phyloP scores from a whole-genome alignment of 1,140 invertebrate species.

The Spodoptera frugiperda region DNA sequence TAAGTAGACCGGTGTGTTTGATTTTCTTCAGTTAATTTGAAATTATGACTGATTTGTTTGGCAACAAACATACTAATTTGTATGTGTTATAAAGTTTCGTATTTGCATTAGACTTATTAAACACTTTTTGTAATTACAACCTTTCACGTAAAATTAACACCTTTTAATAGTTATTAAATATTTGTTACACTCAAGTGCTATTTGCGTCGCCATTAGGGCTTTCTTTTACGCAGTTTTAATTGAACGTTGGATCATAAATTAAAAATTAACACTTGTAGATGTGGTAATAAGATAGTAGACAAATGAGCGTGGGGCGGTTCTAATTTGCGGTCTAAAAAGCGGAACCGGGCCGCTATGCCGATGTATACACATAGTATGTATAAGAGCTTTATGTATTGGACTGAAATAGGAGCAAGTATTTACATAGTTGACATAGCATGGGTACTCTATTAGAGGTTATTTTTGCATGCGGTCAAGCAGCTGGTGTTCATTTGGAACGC shows the following conservation, averaged over 20 bases:
- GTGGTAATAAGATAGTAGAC: neutral
- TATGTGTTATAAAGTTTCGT: neutral
- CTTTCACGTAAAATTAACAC: slow-evolving; percentile 28
- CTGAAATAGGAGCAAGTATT: neutral
- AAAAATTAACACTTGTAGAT: slow-evolving; percentile 11
- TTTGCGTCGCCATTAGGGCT: neutral
- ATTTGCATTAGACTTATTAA: slow-evolving; percentile 23
- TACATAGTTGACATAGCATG: neutral
- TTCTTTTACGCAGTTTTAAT: slow-evolving; percentile 23
- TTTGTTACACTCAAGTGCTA: slow-evolving; percentile 30
- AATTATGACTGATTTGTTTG: slow-evolving; percentile 22
- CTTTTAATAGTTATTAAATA: slow-evolving; percentile 44
- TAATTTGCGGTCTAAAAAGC: no score
- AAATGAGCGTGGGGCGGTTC: no score
- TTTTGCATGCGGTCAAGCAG: slow-evolving; percentile 14
- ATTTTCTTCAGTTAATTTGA: slow-evolving; percentile 4
- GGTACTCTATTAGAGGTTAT: neutral
- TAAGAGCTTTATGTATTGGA: neutral
- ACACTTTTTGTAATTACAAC: slow-evolving; percentile 28
- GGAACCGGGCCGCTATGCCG: no score
- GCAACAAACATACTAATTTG: slow-evolving; percentile 24
- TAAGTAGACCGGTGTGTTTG: slow-evolving; percentile 23
- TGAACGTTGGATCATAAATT: slow-evolving; percentile 7
- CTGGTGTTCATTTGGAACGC: slow-evolving; percentile 8
- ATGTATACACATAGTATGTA: neutral